These are phyloP conservation scores for Zapornia atra DNA, from an alignment of 2,113 vertebrate genomes.

Conservation along the genomic window DNA sequence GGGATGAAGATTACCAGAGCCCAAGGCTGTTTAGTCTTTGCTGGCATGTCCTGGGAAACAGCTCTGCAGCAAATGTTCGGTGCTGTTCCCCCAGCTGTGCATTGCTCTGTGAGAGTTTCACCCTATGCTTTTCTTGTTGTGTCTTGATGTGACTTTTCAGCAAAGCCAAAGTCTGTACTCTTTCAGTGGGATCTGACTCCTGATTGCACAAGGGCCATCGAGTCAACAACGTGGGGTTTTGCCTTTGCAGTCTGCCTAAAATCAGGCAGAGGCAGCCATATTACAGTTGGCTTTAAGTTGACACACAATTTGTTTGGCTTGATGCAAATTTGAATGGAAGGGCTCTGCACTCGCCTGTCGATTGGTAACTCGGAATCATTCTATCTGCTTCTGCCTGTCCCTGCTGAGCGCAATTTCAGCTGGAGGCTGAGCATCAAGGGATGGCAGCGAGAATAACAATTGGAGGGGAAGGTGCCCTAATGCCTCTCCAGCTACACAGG, in stretches of 20 bases:
- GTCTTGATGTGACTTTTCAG: neutral
- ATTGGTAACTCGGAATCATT: neutral
- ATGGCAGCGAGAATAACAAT: neutral
- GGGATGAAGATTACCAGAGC: conserved; percentile 16
- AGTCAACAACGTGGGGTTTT: neutral
- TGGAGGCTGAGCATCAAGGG: neutral
- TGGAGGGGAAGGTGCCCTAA: neutral
- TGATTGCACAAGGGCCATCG: neutral
- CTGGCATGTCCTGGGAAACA: neutral
- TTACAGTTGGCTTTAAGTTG: neutral
- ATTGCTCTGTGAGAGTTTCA: neutral
- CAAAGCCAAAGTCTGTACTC: neutral
- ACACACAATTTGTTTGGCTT: neutral
- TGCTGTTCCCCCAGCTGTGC: neutral
- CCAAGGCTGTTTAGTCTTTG: neutral
- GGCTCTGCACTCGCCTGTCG: neutral
- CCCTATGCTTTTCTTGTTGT: neutral
- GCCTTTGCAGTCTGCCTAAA: neutral
- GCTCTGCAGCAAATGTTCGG: neutral
- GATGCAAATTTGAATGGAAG: neutral
- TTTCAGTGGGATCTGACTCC: neutral
- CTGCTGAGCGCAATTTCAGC: neutral
- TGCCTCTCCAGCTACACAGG: neutral
- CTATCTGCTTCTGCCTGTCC: neutral
- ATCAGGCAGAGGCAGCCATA: neutral